Base-by-base conservation (phyloP, 92 coral and sea anemone genomes). In the Plumapathes pennacea region DNA sequence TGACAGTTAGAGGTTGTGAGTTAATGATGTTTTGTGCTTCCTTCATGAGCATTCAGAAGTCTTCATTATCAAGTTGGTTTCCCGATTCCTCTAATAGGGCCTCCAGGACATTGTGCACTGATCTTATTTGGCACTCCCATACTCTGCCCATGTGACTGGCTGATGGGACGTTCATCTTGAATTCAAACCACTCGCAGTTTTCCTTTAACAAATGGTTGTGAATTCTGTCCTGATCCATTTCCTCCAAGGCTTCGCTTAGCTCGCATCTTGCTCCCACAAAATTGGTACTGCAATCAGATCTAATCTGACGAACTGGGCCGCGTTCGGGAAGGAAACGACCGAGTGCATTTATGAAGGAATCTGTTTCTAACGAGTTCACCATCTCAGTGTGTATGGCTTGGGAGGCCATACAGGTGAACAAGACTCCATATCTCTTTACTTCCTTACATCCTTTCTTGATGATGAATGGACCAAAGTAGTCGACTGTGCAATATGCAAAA, bases 101-200 rank as follows among this genome's bases (percentile, higher is more conserved):
- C 19, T 46, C 21, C 4, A 77, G 71, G 37, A 61, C 77, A 37
- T 54, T 77, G 8, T 72, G 33, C 25, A 68, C 84, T 4, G 64
- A 45, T 12, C 72, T 10, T 10, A 77, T 77, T 43, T 59, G 63
- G 14, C 77, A 31, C 33, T 77, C 72, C 77, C 77, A 76, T 4
- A 60, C 54, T 38, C 84, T 76, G 3, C 84, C 84, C 46, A 53
- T 50, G 60, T 67, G 51, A 29, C 77, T 77, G n/a, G 84, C 72
- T 11, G 77, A 40, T 11, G 84, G 66, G 32, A 64, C 67, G 30
- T 77, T 77, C 77, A 60, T 68, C 30, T 45, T 11, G 51, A 76
- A 46, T 38, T 50, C 53, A 4, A 77, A 67, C 69, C 75, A 76
- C 18, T 77, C 54, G 32, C 71, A 68, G 55, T 68, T 51, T 36